These are phyloP conservation scores for Alosa alosa DNA, from an alignment of 2,113 vertebrate species.

Conservation along the genomic window DNA sequence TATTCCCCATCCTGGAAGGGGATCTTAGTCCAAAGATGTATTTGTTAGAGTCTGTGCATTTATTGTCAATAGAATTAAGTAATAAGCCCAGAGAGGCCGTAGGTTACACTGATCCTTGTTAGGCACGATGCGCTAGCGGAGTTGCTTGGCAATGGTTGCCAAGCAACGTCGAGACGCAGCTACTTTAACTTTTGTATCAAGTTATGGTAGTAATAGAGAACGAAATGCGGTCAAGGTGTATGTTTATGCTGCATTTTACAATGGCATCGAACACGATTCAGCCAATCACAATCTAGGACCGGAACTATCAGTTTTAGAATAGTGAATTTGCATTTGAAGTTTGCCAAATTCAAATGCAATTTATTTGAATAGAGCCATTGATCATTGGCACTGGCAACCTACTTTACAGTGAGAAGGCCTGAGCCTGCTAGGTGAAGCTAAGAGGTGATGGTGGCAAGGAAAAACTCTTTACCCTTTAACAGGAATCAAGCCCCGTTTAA, in stretches of 20 bases:
- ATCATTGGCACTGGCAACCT: background rate
- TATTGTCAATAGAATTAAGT: background rate
- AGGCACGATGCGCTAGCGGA: too few species aligned
- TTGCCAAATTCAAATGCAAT: background rate
- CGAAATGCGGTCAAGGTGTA: too few species aligned
- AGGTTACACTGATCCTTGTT: too few species aligned
- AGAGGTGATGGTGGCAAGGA: background rate
- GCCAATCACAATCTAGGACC: too few species aligned
- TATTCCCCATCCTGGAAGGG: background rate
- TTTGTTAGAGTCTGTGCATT: background rate
- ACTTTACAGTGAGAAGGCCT: background rate
- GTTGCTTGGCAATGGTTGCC: too few species aligned
- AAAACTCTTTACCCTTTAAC: background rate
- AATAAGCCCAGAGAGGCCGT: too few species aligned
- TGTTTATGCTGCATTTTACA: too few species aligned
- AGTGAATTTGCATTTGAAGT: background rate
- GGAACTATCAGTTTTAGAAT: background rate
- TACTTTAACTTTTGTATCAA: too few species aligned
- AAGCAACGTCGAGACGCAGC: too few species aligned
- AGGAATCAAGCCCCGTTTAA: background rate
- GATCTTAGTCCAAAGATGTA: background rate
- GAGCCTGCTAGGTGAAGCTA: background rate
- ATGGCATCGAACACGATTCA: too few species aligned
- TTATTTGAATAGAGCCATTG: background rate
- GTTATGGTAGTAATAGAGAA: too few species aligned